These are phyloP conservation scores for Motacilla tschutschensis DNA, from an alignment of 2,113 vertebrate genomes.

Conservation along the genomic window DNA sequence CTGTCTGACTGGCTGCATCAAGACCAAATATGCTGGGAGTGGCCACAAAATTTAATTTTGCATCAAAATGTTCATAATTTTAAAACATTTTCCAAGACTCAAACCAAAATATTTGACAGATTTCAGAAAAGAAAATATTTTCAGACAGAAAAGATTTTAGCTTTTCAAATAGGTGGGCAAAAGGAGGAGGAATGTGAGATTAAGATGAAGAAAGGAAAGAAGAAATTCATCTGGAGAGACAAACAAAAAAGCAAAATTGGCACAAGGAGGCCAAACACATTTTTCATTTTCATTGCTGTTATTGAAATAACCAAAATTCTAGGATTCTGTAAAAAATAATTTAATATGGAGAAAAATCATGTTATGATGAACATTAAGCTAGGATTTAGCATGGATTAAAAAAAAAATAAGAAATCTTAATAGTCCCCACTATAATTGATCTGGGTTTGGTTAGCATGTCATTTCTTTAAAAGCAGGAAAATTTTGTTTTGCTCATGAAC, in stretches of 20 bases:
- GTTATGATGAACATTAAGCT: background rate
- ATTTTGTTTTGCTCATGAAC: background rate
- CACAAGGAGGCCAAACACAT: background rate
- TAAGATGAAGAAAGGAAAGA: background rate
- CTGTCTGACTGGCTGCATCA: background rate
- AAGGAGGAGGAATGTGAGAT: background rate
- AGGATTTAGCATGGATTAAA: background rate
- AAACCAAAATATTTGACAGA: background rate
- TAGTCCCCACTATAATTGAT: background rate
- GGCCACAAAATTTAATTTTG: background rate
- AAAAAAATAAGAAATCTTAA: accelerated
- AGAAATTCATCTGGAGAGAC: background rate
- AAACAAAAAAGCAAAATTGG: background rate
- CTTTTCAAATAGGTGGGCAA: background rate
- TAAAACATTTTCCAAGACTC: background rate
- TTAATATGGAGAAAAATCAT: background rate
- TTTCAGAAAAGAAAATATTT: background rate
- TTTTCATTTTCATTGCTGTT: background rate
- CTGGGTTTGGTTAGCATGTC: background rate
- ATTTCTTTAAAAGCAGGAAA: background rate
- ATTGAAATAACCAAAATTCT: background rate
- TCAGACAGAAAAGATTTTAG: background rate
- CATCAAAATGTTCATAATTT: background rate
- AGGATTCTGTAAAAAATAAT: background rate
- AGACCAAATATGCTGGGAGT: background rate